Evolutionary conservation across 2,113 vertebrate species (phyloP), one percentile per base, ranked within the genome.

Genomic region (Pyxicephalus adspersus): DNA sequence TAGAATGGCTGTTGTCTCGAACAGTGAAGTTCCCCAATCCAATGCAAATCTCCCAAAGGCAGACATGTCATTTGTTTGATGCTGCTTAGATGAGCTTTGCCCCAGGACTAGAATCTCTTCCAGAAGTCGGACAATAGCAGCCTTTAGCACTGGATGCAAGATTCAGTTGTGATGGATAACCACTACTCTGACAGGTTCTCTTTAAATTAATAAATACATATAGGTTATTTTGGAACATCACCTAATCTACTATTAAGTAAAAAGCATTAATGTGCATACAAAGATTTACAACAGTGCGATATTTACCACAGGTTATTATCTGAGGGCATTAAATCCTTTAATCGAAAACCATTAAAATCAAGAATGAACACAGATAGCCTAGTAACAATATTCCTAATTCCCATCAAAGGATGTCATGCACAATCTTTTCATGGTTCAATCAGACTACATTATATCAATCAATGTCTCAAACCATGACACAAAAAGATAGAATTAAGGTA

Each of bases 331-430:
- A 78, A 78, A 65, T 66, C 51, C 63, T 65, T 52, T 78, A 65
- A 78, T 78, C 76, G 29, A 78, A 78, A 78, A 57, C 76, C 34
- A 78, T 78, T 78, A 78, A 52, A 66, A 78, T 78, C 76, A 78
- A 78, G 52, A 51, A 58, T 80, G 77, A 71, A 23, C 77, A 63
- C 31, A 60, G 55, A 80, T 71, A 61, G 55, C 65, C 77, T 45
- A 22, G 34, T 19, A 70, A 80, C 66, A 80, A 38, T 71, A 51
- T 60, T 80, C 31, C 55, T 71, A 80, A 80, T 80, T 80, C 34
- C 26, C 31, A 80, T 80, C 65, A 80, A 67, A 71, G 55, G 23
- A 50, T 80, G 77, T 71, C 77, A 80, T 34, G 26, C 50, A 19
- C 77, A 63, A 80, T 80, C 67, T 80, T 55, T 71, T 71, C 50